Conservation (phyloP, 2,797 vertebrate species). For the Limnodromus scolopaceus region DNA sequence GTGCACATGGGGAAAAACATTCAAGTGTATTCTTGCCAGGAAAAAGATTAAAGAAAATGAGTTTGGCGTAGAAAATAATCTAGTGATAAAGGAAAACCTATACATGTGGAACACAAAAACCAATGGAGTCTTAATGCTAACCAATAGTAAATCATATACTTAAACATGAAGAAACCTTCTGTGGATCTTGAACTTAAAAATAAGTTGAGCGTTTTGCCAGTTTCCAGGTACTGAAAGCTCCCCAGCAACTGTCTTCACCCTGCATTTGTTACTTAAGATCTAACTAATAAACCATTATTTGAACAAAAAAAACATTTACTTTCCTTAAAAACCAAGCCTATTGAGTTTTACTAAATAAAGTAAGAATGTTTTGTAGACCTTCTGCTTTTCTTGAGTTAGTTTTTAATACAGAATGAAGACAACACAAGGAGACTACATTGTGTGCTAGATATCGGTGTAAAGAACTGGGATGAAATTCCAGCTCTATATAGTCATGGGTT, state of each 20-base stretch:
- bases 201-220: fast-evolving
- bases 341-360: background rate
- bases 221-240: background rate
- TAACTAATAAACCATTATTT: background rate
- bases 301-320: background rate
- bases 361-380: background rate
- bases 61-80: background rate
- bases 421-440: background rate
- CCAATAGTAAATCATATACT: background rate
- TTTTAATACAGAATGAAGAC: background rate
- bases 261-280: background rate
- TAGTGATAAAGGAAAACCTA: background rate
- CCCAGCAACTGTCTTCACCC: background rate
- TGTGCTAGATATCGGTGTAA: background rate
- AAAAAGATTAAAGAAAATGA: background rate
- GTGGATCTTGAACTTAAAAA: background rate
- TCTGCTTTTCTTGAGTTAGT: background rate
- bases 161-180: background rate
- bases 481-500: background rate
- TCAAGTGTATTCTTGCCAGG: background rate
- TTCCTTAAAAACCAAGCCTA: background rate
- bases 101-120: background rate
- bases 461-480: background rate
- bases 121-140: background rate
- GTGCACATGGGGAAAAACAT: background rate